Evolutionary conservation across 1,140 invertebrate species (phyloP).

Genomic region (Meloidogyne hapla): DNA sequence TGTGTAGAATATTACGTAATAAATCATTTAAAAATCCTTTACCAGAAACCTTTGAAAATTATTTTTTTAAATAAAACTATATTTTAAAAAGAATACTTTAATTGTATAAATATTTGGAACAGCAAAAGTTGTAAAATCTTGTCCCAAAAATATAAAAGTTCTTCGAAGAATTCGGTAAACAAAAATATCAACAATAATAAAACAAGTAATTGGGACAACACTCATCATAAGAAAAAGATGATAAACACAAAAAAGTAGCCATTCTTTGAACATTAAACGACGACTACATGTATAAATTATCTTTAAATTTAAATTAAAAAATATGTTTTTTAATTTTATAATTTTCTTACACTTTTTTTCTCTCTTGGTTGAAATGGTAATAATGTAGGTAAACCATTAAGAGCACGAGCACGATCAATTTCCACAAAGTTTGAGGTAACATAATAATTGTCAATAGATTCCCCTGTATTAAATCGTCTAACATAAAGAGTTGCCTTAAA

Average conservation of each 20-base stretch:
- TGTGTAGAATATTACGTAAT: constrained; percentile 33
- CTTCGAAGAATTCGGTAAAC: constrained; percentile 31
- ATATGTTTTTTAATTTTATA: background rate
- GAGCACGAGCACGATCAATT: constrained; percentile 33
- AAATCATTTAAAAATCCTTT: constrained; percentile 46
- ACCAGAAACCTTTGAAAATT: constrained; percentile 35
- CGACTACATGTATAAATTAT: constrained; percentile 31
- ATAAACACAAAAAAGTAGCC: constrained; percentile 26
- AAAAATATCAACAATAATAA: constrained; percentile 37
- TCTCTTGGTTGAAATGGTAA: constrained; percentile 38
- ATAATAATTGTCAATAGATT: constrained; percentile 41
- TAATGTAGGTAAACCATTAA: constrained; percentile 15
- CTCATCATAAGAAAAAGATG: constrained; percentile 22
- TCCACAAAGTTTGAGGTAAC: constrained; percentile 29
- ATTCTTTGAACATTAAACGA: constrained; percentile 21
- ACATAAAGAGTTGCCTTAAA: constrained; percentile 43
- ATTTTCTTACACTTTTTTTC: constrained; percentile 26
- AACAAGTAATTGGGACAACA: constrained; percentile 32
- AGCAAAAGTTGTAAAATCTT: constrained; percentile 33
- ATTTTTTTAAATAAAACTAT: background rate
- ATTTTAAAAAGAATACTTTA: constrained; percentile 32
- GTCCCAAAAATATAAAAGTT: constrained; percentile 40
- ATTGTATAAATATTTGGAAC: constrained; percentile 43
- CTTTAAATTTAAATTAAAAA: background rate
- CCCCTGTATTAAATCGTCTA: constrained; percentile 24